Base-by-base conservation (phyloP, 1,140 invertebrate genomes). In the Drosophila bipectinata region DNA sequence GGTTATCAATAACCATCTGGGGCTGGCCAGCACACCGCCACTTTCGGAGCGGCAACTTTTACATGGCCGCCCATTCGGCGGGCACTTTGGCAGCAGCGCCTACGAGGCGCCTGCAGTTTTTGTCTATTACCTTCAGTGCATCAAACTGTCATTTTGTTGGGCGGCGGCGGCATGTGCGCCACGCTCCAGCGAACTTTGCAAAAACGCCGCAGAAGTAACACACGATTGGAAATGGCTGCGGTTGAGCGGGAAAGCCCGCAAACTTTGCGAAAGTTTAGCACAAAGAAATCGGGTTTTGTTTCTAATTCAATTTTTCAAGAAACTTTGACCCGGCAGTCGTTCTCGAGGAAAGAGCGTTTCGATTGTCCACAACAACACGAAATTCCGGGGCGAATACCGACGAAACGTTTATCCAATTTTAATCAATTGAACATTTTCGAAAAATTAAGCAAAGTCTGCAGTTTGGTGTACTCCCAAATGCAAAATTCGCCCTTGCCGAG, bases 381-480 rank as follows among this genome's bases (percentile, higher is more conserved):
- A 53, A 64, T 49, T 48, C 45, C 34, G n/a, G 37, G 48, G 44
- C 32, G 83, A 87, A 10, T 32, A 9, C 9, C 32, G 34, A 73
- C 79, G 79, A 83, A 77, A 71, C 83, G 68, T 57, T 71, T 66
- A 74, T 63, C 51, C 72, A 57, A 52, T 79, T 60, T 77, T 83
- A 88, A 83, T 83, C 83, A 88, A 88, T 88, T 88, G 67, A 64
- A 73, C 67, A 83, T 83, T 88, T 79, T 76, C 79, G 54, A 79
- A 88, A 83, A 88, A 83, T 79, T 83, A 88, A 88, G 77, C 79
- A 79, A 63, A 72, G 45, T 80, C 60, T 41, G 48, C 49, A 52
- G 34, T 48, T 56, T 41, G 28, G 39, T 53, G 57, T 59, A 63
- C 28, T 73, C 54, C 63, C 63, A 85, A 77, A 83, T 79, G 64